phyloP scores from a whole-genome alignment of 30 jellyfish, hydroid and myxozoan species.

The Haliclystus octoradiatus region DNA sequence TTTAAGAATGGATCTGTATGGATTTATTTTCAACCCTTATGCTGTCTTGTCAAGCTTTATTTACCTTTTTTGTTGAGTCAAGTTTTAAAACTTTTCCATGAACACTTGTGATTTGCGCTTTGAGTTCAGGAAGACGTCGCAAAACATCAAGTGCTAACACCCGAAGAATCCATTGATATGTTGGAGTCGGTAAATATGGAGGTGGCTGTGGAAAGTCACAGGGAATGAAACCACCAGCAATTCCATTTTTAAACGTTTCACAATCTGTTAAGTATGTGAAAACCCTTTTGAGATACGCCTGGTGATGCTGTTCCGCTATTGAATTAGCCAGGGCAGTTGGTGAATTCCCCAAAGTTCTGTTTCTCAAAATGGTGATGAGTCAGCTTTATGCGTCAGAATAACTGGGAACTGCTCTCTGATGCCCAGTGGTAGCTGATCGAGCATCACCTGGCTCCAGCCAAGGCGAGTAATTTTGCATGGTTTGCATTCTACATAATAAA shows the following conservation, averaged over 20 bases:
- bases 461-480: slow-evolving; percentile 9
- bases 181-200: slow-evolving; percentile 7
- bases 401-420: slow-evolving; percentile 19
- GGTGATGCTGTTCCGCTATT: slow-evolving; percentile 26
- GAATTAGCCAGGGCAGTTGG: slow-evolving; percentile 25
- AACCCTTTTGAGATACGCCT: slow-evolving; percentile 11
- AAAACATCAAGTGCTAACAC: slow-evolving; percentile 35
- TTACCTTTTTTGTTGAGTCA: slow-evolving; percentile 42
- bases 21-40: no score
- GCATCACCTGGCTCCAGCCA: slow-evolving; percentile 12
- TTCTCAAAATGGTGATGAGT: background rate
- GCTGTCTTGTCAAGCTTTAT: no score
- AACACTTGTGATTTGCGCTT: slow-evolving; percentile 15
- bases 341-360: background rate
- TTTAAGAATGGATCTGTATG: no score
- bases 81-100: slow-evolving; percentile 33
- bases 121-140: slow-evolving; percentile 20
- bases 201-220: slow-evolving; percentile 4
- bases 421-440: slow-evolving; percentile 38
- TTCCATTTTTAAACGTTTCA: background rate
- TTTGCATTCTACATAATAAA: background rate
- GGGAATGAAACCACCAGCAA: background rate
- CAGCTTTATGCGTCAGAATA: slow-evolving; percentile 33
- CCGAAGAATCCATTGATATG: slow-evolving; percentile 31
- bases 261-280: slow-evolving; percentile 32